Percentiles rank a stretch among this genome's conserved stretches.
These are phyloP conservation scores for Leptopilina boulardi DNA, from an alignment of 1,140 invertebrate species.

Conservation along the genomic window DNA sequence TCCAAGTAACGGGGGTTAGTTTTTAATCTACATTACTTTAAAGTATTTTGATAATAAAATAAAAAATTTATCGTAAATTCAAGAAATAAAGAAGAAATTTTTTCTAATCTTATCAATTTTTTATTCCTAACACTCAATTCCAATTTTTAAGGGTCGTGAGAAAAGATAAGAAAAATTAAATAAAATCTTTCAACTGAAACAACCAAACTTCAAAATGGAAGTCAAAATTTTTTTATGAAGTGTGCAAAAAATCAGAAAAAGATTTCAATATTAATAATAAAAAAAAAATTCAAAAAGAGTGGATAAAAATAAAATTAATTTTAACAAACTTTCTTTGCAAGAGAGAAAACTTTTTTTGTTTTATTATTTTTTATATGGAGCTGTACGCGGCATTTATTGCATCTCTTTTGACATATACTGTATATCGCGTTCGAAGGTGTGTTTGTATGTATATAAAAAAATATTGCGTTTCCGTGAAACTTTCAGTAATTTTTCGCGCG, in stretches of 20 bases:
- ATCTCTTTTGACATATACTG: background rate
- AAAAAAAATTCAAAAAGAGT: background rate
- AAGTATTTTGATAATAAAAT: no score
- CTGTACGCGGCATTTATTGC: background rate
- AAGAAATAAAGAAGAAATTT: no score
- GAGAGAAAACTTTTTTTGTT: background rate
- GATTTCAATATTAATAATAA: no score
- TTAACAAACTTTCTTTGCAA: background rate
- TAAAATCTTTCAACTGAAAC: no score
- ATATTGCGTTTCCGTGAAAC: conserved; percentile 13
- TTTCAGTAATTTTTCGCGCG: conserved; percentile 5
- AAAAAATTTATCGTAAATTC: no score
- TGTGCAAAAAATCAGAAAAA: no score
- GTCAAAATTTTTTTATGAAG: no score
- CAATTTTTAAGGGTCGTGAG: no score
- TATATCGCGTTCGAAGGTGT: background rate
- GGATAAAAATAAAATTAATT: background rate
- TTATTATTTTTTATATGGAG: background rate
- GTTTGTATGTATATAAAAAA: background rate
- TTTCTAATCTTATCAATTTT: no score
- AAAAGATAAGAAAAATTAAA: no score
- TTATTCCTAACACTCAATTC: no score
- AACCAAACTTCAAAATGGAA: no score
- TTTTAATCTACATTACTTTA: background rate
- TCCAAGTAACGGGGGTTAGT: background rate